These are phyloP conservation scores for Philantomba maxwellii DNA, from an alignment of 2,113 vertebrate genomes.

Conservation along the genomic window DNA sequence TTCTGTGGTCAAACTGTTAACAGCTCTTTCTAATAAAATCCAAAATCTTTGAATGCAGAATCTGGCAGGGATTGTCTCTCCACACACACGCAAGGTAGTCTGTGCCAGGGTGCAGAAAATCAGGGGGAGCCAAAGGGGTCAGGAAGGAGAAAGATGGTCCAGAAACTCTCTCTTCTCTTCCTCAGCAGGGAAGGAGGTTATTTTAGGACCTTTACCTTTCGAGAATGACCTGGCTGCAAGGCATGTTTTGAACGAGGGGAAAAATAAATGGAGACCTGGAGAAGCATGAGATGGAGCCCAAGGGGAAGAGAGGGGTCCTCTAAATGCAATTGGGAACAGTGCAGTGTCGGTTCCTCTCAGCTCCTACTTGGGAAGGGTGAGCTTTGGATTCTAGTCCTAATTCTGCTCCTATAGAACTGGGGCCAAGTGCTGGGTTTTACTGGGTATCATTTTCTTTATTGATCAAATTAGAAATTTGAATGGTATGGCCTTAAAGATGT, in stretches of 20 bases:
- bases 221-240: background rate
- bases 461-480: background rate
- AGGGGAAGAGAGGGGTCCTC: background rate
- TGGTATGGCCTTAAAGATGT: background rate
- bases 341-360: background rate
- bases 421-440: background rate
- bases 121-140: background rate
- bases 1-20: slow-evolving; percentile 26
- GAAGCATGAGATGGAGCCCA: background rate
- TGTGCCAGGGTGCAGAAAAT: background rate
- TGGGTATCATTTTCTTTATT: background rate
- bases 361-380: background rate
- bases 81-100: background rate
- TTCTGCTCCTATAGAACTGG: background rate
- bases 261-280: background rate
- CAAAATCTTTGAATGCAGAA: slow-evolving; percentile 14
- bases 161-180: background rate
- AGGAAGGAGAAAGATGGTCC: background rate
- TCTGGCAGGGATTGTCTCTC: background rate
- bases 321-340: background rate
- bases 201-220: background rate
- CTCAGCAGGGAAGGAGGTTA: background rate
- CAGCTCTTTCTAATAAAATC: slow-evolving; percentile 65
- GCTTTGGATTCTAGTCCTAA: background rate
- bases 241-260: background rate